Evolutionary conservation across 2,113 vertebrate species (phyloP).

Genomic region (Chlorodrepanis virens): DNA sequence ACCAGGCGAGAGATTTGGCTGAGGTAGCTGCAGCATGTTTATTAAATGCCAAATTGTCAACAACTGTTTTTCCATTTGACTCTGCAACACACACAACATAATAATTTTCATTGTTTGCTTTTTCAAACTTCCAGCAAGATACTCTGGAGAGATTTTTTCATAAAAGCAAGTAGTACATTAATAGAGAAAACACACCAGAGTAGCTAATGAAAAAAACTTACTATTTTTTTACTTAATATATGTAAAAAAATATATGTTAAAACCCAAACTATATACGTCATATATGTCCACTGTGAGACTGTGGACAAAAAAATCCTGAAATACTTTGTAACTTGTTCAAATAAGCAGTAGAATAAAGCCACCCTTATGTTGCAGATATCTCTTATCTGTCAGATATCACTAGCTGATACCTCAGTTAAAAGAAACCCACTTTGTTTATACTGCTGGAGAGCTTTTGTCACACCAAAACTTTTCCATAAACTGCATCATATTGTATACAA

Average conservation of each 20-base stretch:
- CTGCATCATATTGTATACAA: neutral
- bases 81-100: neutral
- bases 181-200: neutral
- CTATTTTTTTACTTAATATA: neutral
- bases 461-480: neutral
- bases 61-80: neutral
- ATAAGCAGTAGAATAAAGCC: neutral
- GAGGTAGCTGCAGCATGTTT: neutral
- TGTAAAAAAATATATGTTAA: neutral
- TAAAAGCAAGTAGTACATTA: neutral
- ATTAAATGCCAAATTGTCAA: neutral
- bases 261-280: neutral
- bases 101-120: neutral
- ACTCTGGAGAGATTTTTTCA: neutral
- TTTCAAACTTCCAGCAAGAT: neutral
- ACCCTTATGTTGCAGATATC: neutral
- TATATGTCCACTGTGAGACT: neutral
- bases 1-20: neutral
- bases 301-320: neutral
- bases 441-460: neutral
- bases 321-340: neutral
- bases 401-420: neutral
- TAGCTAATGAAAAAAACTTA: neutral
- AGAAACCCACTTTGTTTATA: neutral
- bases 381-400: neutral